Evolutionary conservation across 2,113 vertebrate genomes (phyloP).

Genomic region (Sisor rabdophorus): DNA sequence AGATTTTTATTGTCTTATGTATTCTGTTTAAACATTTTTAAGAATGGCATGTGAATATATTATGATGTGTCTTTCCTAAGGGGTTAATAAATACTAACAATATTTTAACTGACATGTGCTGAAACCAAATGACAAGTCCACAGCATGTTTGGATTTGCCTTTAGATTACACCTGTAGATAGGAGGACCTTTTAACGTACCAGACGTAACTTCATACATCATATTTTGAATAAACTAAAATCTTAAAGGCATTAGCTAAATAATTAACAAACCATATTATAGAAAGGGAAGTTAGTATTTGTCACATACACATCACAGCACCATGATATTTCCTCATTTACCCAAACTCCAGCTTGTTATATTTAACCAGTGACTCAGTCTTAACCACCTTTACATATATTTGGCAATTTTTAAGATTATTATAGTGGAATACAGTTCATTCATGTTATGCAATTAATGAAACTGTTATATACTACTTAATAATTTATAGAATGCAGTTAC

Average conservation of each 20-base stretch:
- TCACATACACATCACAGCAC: too few relatives aligned
- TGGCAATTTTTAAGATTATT: too few relatives aligned
- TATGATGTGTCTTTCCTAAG: background rate
- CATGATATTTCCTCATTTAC: too few relatives aligned
- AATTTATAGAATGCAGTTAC: too few relatives aligned
- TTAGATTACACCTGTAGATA: background rate
- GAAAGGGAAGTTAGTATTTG: background rate
- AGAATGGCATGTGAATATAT: too few relatives aligned
- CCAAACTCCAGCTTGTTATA: too few relatives aligned
- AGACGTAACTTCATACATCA: too few relatives aligned
- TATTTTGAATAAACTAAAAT: background rate
- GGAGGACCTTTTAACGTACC: background rate
- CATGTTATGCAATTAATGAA: too few relatives aligned
- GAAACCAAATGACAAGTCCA: conserved; percentile 10
- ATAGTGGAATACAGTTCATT: too few relatives aligned
- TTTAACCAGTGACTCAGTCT: too few relatives aligned
- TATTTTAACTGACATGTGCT: conserved; percentile 18
- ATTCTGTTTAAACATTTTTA: background rate
- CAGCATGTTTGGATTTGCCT: conserved; percentile 37
- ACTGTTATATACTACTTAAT: too few relatives aligned
- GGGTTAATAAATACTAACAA: background rate
- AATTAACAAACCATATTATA: background rate
- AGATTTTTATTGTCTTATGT: background rate
- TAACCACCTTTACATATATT: too few relatives aligned
- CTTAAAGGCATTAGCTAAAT: background rate